Base-by-base conservation (phyloP, 2,113 vertebrate genomes). In the Ploceus nigricollis region DNA sequence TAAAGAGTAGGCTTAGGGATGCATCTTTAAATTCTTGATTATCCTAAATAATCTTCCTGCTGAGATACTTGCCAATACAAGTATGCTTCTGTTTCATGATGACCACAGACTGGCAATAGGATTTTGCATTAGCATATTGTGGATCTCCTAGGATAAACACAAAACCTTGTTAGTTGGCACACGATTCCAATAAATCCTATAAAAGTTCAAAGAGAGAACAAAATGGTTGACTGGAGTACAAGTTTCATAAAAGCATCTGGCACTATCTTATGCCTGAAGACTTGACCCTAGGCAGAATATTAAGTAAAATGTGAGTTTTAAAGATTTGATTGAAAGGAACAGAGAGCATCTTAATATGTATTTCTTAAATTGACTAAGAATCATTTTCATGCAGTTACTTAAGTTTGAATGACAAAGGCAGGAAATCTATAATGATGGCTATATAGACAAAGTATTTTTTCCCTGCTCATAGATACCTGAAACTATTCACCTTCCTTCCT, bases 401-500 rank as follows among this genome's bases (percentile, higher is more conserved):
- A 79, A 28, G 9, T 47, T 87, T 31, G 16, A 79, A 47, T 54
- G 54, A 39, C 45, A 71, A 63, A 83, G 48, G 44, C 42, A 89
- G 63, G 63, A 64, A 69, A 48, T 61, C 22, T 68, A 7, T 64
- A 57, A 33, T 11, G 33, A 63, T 70, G 18, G 15, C 6, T 48
- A 0, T 47, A 54, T 3, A 56, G 40, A 73, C 11, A 75, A 87
- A 87, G 7, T 51, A 11, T 22, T 66, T 90, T 69, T 75, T 60
- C 22, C 13, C 15, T 84, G 31, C 37, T 93, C 2, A 0, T 35
- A 99, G 99, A 83, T 99, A 99, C 96, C 97, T 99, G 96, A 99
- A 99, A 95, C 97, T 99, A 72, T 99, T 99, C 97, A 99, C 99
- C 60, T 99, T 99, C 72, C 96, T 99, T 77, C 98, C 99, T 18